Evolutionary conservation across 2,888 invertebrate genomes (phyloP).

Genomic region (Corythucha ciliata): DNA sequence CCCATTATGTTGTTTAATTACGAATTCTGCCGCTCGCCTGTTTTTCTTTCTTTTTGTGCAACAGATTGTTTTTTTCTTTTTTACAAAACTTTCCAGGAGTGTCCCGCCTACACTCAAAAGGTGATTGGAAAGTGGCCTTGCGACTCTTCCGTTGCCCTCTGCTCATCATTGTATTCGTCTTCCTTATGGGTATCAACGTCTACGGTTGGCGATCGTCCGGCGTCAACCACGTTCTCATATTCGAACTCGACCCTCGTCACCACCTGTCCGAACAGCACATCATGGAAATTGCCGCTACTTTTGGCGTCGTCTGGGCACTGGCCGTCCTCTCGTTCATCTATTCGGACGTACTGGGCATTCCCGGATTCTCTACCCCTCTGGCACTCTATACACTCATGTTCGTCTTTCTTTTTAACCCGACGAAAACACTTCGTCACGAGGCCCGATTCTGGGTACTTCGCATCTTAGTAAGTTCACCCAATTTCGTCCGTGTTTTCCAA

Average conservation of each 20-base stretch:
- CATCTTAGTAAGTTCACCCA: conserved; percentile 60
- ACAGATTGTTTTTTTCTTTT: background rate
- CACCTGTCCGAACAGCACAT: conserved; percentile 89
- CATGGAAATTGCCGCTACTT: conserved; percentile 86
- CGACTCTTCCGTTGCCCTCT: conserved; percentile 90
- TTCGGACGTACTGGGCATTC: conserved; percentile 74
- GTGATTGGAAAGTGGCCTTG: conserved; percentile 76
- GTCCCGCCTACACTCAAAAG: conserved; percentile 23
- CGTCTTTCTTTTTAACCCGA: conserved; percentile 81
- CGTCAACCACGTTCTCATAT: conserved; percentile 95
- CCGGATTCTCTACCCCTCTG: conserved; percentile 85
- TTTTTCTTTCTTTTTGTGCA: background rate
- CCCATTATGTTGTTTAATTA: no score
- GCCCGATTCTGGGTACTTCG: conserved; percentile 89
- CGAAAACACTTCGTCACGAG: conserved; percentile 82
- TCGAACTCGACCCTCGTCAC: conserved; percentile 91
- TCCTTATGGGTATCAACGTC: conserved; percentile 90
- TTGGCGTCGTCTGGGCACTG: conserved; percentile 89
- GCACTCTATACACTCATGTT: conserved; percentile 69
- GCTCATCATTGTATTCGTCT: conserved; percentile 83
- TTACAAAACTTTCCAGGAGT: conserved; percentile 16
- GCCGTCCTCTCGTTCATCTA: conserved; percentile 59
- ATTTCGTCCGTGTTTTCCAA: background rate
- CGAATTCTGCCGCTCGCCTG: no score
- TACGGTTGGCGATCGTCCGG: conserved; percentile 97